These are phyloP conservation scores for Nicator chloris DNA, from an alignment of 2,113 vertebrate species.

Conservation along the genomic window DNA sequence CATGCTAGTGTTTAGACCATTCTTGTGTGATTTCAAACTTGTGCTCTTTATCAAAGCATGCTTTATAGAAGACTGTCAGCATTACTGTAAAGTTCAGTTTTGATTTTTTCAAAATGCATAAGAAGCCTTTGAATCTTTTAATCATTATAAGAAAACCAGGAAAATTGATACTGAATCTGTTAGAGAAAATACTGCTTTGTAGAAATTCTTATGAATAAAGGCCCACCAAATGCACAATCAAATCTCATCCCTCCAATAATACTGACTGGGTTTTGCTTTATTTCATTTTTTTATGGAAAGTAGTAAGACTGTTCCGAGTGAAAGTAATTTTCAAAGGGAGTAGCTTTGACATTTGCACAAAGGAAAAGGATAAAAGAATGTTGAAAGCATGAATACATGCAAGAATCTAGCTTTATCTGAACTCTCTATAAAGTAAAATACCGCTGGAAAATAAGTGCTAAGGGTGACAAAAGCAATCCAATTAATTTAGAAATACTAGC, in stretches of 20 bases:
- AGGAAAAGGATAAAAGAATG: slow-evolving; percentile 1
- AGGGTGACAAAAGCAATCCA: not conserved
- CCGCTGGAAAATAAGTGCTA: not conserved
- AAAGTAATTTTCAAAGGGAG: slow-evolving; percentile 1
- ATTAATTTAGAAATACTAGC: not conserved
- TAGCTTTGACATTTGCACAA: slow-evolving; percentile 34
- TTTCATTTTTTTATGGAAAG: not conserved
- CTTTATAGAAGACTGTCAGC: not conserved
- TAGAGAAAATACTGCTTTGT: not conserved
- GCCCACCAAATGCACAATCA: not conserved
- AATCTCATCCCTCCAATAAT: not conserved
- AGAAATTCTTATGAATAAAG: not conserved
- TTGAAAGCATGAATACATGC: not conserved
- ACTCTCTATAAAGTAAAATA: not conserved
- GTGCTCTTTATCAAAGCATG: not conserved
- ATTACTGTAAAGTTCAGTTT: not conserved
- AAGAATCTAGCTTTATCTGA: not conserved
- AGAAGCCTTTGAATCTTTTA: not conserved
- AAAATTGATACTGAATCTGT: not conserved
- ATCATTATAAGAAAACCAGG: not conserved
- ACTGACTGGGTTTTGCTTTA: not conserved
- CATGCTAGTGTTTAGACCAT: not conserved
- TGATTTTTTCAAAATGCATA: not conserved
- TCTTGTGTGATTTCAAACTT: not conserved
- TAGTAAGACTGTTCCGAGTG: not conserved